These are phyloP conservation scores for Physeter macrocephalus DNA, from an alignment of 2,113 vertebrate genomes.

Conservation along the genomic window DNA sequence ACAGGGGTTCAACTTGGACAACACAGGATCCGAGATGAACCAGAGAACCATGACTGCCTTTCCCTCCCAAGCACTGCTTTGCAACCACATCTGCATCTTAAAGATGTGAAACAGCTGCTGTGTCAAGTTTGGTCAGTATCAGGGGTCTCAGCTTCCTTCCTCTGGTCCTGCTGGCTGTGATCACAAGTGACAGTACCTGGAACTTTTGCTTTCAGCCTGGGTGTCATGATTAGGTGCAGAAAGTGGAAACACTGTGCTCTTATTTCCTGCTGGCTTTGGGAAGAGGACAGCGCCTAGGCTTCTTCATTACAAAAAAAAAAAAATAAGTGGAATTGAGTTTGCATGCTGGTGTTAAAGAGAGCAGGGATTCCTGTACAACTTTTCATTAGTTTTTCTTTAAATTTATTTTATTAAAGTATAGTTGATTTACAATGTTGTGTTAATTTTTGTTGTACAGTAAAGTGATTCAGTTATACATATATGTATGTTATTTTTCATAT, in stretches of 20 bases:
- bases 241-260: neutral
- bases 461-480: neutral
- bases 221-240: neutral
- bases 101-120: neutral
- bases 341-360: neutral
- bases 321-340: neutral
- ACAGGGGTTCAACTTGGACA: neutral
- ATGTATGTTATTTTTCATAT: neutral
- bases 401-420: neutral
- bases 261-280: neutral
- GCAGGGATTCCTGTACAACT: neutral
- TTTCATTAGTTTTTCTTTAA: neutral
- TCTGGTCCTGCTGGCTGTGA: neutral
- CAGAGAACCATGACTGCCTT: neutral
- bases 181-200: neutral
- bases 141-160: neutral
- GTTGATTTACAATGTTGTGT: neutral
- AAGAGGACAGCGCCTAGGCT: neutral
- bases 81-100: fast-evolving
- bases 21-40: neutral
- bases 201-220: neutral
- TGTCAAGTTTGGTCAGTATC: neutral
- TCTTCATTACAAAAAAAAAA: neutral
- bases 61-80: neutral
- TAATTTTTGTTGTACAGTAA: neutral